Evolutionary conservation across 2,888 invertebrate species (phyloP).

Genomic region (Crepidodera aurea): DNA sequence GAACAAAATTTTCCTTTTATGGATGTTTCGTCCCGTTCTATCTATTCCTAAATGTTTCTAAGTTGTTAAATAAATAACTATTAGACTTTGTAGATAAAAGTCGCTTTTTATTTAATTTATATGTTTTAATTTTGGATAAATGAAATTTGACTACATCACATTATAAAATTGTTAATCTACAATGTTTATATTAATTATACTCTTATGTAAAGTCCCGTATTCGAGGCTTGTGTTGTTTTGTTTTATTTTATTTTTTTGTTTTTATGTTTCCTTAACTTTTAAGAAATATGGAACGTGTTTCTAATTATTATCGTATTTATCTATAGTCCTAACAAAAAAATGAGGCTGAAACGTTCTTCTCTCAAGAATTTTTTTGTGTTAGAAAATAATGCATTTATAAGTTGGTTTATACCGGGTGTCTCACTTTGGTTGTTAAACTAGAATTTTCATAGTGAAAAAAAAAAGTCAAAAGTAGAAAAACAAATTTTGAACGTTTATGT

Average conservation of each 20-base stretch:
- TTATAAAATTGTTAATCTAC: conserved; percentile 54
- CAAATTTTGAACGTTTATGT: no score
- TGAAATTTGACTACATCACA: conserved; percentile 9
- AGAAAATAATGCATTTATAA: conserved; percentile 4
- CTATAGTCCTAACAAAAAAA: conserved; percentile 21
- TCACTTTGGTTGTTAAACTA: background rate
- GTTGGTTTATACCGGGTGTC: background rate
- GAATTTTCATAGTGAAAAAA: no score
- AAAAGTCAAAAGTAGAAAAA: no score
- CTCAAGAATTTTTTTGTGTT: background rate
- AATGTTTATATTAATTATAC: conserved; percentile 52
- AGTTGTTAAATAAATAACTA: no score
- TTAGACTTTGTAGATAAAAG: no score
- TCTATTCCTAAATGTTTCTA: no score
- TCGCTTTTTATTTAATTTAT: background rate
- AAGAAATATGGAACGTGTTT: conserved; percentile 23
- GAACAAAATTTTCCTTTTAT: no score
- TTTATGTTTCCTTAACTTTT: conserved; percentile 35
- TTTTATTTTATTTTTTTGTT: conserved; percentile 46
- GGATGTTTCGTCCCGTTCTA: no score
- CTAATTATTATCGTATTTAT: conserved; percentile 8
- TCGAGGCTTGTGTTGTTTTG: conserved; percentile 52
- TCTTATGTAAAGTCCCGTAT: conserved; percentile 47
- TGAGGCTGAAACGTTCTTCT: conserved; percentile 19
- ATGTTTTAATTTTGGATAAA: background rate